These are phyloP conservation scores for Psilopogon haemacephalus DNA, from an alignment of 2,113 vertebrate genomes.

Conservation along the genomic window DNA sequence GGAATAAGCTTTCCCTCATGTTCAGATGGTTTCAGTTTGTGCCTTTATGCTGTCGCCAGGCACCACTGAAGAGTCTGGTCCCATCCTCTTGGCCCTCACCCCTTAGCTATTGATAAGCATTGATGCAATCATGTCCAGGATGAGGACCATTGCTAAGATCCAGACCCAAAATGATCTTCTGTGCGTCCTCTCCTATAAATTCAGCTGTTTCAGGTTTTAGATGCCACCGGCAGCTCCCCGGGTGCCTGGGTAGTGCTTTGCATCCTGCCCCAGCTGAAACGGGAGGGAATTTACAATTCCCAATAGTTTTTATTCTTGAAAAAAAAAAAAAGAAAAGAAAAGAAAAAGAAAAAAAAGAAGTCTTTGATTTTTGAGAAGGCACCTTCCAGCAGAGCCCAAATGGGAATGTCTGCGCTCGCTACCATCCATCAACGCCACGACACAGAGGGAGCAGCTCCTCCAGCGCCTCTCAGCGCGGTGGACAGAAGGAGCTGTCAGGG, in stretches of 20 bases:
- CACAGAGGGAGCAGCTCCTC: background rate
- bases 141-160: too few species aligned
- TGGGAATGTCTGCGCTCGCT: fast-evolving
- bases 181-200: background rate
- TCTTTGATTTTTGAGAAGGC: background rate
- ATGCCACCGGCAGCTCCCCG: background rate
- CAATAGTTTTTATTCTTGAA: fast-evolving
- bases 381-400: background rate
- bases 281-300: background rate
- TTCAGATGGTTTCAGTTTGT: too few species aligned
- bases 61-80: too few species aligned
- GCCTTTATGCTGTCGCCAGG: too few species aligned
- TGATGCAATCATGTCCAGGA: too few species aligned
- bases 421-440: background rate
- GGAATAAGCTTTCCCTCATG: too few species aligned
- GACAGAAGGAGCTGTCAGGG: slow-evolving; percentile 46
- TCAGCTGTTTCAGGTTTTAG: background rate
- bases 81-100: too few species aligned
- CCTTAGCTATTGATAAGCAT: too few species aligned
- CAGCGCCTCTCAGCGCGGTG: background rate
- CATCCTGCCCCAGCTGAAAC: background rate
- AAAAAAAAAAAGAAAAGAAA: background rate
- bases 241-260: background rate
- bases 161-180: background rate
- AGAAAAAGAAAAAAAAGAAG: background rate